A percentile compares a stretch with the other conserved stretches of the same genome.
Conservation (phyloP, 2,888 invertebrate species). For the Dichetophora obliterata region DNA sequence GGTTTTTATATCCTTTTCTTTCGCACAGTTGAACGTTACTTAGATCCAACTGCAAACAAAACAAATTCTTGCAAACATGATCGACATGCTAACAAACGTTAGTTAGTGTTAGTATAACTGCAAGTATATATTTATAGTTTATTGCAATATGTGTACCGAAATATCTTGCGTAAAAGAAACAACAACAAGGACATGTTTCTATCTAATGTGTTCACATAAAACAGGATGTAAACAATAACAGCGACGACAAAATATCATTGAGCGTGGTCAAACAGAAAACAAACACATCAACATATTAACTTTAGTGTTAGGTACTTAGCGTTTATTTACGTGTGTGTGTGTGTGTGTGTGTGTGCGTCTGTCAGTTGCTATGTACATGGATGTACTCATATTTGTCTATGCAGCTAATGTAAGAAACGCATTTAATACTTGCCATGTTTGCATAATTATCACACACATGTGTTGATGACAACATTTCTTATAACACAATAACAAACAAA, state of each 20-base stretch:
- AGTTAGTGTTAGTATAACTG: not conserved
- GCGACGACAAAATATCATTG: not conserved
- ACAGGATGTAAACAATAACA: not conserved
- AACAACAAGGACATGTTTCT: not conserved
- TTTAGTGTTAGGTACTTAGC: not conserved
- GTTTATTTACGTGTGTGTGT: not conserved
- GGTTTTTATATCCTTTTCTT: too few species aligned
- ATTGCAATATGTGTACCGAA: not conserved
- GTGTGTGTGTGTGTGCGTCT: conserved; percentile 15
- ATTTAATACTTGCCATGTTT: conserved; percentile 8
- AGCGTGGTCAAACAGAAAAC: not conserved
- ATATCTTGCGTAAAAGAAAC: not conserved
- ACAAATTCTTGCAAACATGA: not conserved
- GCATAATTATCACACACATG: conserved; percentile 1
- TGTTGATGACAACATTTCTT: conserved; percentile 15
- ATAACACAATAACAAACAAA: too few species aligned
- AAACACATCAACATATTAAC: not conserved
- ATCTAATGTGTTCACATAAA: not conserved
- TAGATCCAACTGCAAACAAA: not conserved
- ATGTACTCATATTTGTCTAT: not conserved
- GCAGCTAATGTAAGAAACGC: not conserved
- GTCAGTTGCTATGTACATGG: too few species aligned
- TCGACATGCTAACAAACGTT: not conserved
- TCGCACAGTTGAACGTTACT: too few species aligned
- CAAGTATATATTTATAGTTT: not conserved